These are phyloP conservation scores for Pentamera pediparva DNA, from an alignment of 53 echinoderm and acorn worm genomes.

Conservation along the genomic window DNA sequence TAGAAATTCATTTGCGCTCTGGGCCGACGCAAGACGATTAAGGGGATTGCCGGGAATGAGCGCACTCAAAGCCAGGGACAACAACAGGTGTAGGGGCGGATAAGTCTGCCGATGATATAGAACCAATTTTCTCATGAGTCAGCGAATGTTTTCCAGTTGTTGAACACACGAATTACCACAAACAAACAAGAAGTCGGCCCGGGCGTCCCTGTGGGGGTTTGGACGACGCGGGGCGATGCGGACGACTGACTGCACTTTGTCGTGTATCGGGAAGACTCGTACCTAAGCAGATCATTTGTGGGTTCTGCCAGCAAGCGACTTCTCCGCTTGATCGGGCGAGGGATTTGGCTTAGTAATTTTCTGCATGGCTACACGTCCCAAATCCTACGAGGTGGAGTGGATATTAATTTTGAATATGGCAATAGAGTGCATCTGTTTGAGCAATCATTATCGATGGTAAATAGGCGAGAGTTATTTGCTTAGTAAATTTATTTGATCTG, in stretches of 20 bases:
- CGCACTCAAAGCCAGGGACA: conserved; percentile 20
- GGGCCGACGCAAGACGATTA: conserved; percentile 30
- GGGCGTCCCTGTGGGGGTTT: neutral
- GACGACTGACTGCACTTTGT: conserved; percentile 27
- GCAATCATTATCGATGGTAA: too few species aligned
- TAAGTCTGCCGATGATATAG: conserved; percentile 6
- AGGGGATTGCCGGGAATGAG: neutral
- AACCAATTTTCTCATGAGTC: conserved; percentile 40
- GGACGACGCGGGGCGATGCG: too few species aligned
- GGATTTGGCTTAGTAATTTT: too few species aligned
- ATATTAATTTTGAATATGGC: too few species aligned
- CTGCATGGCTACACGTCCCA: too few species aligned
- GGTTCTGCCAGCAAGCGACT: too few species aligned
- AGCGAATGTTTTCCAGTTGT: conserved; percentile 42
- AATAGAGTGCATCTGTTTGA: too few species aligned
- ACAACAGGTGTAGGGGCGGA: conserved; percentile 34
- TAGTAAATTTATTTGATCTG: too few species aligned
- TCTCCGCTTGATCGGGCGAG: too few species aligned
- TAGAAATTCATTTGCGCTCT: conserved; percentile 45
- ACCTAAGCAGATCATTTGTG: conserved; percentile 25
- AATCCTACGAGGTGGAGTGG: too few species aligned
- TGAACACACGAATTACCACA: conserved; percentile 39
- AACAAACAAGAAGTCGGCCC: conserved; percentile 30
- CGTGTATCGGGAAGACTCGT: neutral
- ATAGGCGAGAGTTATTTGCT: too few species aligned